These are phyloP conservation scores for Diglossa cyanea DNA, from an alignment of 2,797 vertebrate genomes.

Conservation along the genomic window DNA sequence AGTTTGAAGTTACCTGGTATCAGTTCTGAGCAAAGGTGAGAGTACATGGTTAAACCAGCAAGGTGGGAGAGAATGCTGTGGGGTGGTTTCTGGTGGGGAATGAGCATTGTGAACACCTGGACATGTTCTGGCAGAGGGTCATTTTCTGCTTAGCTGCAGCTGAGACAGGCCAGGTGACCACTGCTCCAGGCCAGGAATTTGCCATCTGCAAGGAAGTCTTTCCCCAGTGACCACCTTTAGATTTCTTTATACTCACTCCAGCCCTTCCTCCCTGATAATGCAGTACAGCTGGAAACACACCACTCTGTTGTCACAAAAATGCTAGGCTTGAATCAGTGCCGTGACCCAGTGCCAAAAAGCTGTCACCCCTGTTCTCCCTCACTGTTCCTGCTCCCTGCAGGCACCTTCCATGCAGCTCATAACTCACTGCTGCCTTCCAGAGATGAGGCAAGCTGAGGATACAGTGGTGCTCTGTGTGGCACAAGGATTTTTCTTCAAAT, in stretches of 20 bases:
- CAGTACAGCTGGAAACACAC: background rate
- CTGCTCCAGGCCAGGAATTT: background rate
- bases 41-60: accelerated
- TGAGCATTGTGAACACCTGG: accelerated
- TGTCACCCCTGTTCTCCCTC: background rate
- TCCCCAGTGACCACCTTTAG: background rate
- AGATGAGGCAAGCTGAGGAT: background rate
- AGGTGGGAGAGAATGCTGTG: background rate
- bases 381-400: background rate
- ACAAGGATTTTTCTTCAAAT: background rate
- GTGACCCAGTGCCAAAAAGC: background rate
- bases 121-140: background rate
- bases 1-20: background rate
- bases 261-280: background rate
- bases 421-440: background rate
- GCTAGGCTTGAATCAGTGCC: background rate
- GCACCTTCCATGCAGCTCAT: background rate
- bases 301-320: background rate
- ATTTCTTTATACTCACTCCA: background rate
- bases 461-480: background rate
- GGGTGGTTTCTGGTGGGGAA: background rate
- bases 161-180: background rate
- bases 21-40: background rate
- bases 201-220: background rate
- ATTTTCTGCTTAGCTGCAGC: background rate